Percentiles rank a stretch among this genome's conserved stretches.
Evolutionary conservation across 2,888 invertebrate species (phyloP).

Genomic region (Dicyrtomina minuta): DNA sequence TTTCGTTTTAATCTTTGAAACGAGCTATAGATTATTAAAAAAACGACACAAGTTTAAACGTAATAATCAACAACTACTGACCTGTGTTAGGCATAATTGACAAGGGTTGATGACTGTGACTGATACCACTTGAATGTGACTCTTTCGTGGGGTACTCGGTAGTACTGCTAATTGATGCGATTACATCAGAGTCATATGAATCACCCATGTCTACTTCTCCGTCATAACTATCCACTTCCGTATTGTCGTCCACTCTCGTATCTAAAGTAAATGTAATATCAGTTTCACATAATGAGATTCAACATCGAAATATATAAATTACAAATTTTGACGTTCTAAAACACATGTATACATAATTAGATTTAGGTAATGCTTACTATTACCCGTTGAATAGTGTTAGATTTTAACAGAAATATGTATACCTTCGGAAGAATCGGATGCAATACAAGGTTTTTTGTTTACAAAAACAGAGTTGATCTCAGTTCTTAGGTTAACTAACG

Average conservation of each 20-base stretch:
- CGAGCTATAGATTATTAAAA: too few relatives aligned
- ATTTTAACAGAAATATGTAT: slow-evolving; percentile 55
- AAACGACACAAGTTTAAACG: too few relatives aligned
- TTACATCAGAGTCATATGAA: slow-evolving; percentile 17
- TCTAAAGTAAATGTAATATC: slow-evolving; percentile 33
- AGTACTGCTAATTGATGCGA: slow-evolving; percentile 34
- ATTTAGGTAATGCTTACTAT: too few relatives aligned
- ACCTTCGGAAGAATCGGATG: slow-evolving; percentile 66
- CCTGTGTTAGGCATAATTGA: slow-evolving; percentile 38
- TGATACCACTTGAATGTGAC: slow-evolving; percentile 11
- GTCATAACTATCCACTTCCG: slow-evolving; percentile 67
- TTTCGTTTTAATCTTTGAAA: too few relatives aligned
- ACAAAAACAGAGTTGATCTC: slow-evolving; percentile 64
- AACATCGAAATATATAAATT: too few relatives aligned
- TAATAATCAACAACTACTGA: background rate
- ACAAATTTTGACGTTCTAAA: too few relatives aligned
- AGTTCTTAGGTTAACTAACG: slow-evolving; percentile 74
- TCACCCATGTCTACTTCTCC: slow-evolving; percentile 63
- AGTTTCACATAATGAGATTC: background rate
- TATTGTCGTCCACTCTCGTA: slow-evolving; percentile 57
- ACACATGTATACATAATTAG: too few relatives aligned
- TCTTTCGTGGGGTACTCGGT: slow-evolving; percentile 45
- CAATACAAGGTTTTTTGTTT: slow-evolving; percentile 60
- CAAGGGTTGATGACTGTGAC: slow-evolving; percentile 24
- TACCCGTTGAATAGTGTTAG: too few relatives aligned